Evolutionary conservation across 2,113 vertebrate genomes (phyloP), one percentile per base, ranked within the genome.

Genomic region (Rattus rattus): DNA sequence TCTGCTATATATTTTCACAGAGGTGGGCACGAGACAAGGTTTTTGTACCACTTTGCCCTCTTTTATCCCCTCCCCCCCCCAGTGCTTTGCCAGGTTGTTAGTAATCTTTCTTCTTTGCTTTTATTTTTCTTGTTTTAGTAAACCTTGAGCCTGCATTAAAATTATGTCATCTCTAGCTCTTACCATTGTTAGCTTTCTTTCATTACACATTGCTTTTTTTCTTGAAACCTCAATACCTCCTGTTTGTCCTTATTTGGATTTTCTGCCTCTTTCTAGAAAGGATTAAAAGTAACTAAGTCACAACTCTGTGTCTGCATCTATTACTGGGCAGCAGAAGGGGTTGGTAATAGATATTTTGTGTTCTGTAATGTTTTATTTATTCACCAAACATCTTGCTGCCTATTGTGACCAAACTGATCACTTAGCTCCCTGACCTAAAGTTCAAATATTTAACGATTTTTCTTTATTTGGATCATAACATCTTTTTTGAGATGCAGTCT

Each of bases 281-380:
- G 12, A 88, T 88, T 81, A 54, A 84, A 88, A 54, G 28, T 90
- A 84, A 77, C 80, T 94, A 63, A 83, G 56, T 86, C 39, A 94
- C 36, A 67, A 33, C 20, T 92, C 39, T 89, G 33, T 93, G 73
- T 87, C 47, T 87, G 61, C 69, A 76, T 97, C 92, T 10, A 61
- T 36, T 81, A 95, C 47, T 88, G 33, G 95, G 43, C 39, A 92
- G 30, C 80, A 94, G 39, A 85, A 75, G 65, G 83, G 12, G 90
- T 94, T 90, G 70, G 26, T 87, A 94, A 89, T 95, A 73, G 81
- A 26, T 65, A 96, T 87, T 87, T 96, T 97, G 94, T 96, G 39
- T 94, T 93, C 67, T 81, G 14, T 91, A 72, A 43, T 95, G 85
- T 95, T 94, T 97, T 92, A 88, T 97, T 96, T 96, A 39, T 88